Evolutionary conservation across 2,797 vertebrate species (phyloP), one percentile per base, ranked within the genome.

Genomic region (Cynopterus sphinx): DNA sequence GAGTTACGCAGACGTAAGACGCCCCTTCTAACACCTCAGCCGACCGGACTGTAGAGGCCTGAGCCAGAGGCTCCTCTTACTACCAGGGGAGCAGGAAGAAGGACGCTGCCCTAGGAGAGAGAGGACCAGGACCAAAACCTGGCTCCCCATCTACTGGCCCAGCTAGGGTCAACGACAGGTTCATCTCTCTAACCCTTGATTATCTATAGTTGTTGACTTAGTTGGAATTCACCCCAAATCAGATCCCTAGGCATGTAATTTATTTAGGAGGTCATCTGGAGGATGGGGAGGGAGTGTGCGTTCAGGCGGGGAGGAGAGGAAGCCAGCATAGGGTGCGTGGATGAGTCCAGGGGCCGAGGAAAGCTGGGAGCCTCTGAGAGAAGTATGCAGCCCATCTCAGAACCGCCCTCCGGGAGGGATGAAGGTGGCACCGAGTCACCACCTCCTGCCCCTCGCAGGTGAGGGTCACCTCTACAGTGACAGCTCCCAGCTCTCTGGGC

Each of bases 341-440:
- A 49, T n/a, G 71, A 21, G 49, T 0, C 12, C 1, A 22, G 26
- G 55, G n/a, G 21, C 19, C 57, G 22, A 7, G 74, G 24, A 77
- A 15, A 43, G 53, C 4, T 53, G 55, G 55, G 10, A 6, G 17
- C 21, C 71, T 36, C 61, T 49, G 78, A 51, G 26, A 67, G 15
- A 26, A 0, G 1, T 0, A 4, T 7, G 31, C 11, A 11, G 9
- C 21, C 39, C 26, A 21, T 19, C 57, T 74, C 67, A 51, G 67
- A 24, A 21, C 21, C 26, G 33, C 9, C 51, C 28, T 83, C 21
- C 31, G 15, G 13, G 51, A 65, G 10, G 22, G 57, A 8, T 6
- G 0, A 28, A 28, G 15, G 9, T 24, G 65, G 24, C 2, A 3
- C 22, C 4, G 10, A 55, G 11, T 0, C 0, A 7, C n/a, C 19